Base-by-base conservation (phyloP, 92 coral and sea anemone species). In the Parazoanthus atlanticus region DNA sequence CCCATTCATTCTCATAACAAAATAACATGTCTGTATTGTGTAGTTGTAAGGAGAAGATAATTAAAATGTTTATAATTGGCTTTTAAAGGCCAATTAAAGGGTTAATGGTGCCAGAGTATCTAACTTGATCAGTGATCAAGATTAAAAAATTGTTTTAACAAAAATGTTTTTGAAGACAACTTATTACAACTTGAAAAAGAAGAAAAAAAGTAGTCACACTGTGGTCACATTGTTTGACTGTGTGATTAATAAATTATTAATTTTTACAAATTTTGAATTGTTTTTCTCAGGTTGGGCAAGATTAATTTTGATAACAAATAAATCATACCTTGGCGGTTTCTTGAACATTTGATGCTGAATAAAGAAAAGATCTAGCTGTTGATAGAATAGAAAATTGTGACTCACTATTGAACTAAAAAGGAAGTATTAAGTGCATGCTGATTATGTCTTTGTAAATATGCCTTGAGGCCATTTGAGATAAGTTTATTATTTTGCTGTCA, bases 341-440 rank as follows among this genome's bases (percentile, higher is more conserved):
- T 21, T 61, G 10, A 61, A 61, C 69, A 61, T 61, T 33, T 33
- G 9, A 21, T 34, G 12, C 43, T 38, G 40, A n/a, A 33, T 36
- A 75, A 36, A 75, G 79, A 36, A 32, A 10, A 33, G 43, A 75
- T 19, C 46, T 13, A 21, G 13, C 52, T 33, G 0, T 75, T 75
- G 79, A 75, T 78, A 78, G 36, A 78, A 8, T 78, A 32, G 30
- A 66, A 26, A 16, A n/a, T 26, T 82, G 31, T 6, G 13, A 46
- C 10, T 67, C 76, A 65, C 52, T 31, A 15, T 43, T 69, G 43
- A 46, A 69, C 87, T 65, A 71, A 84, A 84, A 84, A 70, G 87
- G 87, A 72, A 43, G 29, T 82, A 12, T 34, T 17, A 17, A n/a
- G 34, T 32, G 46, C 78, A 11, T 74, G 46, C 67, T 79, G 32